phyloP scores from a whole-genome alignment of 1,140 invertebrate species.

The Panagrolaimus sp. region DNA sequence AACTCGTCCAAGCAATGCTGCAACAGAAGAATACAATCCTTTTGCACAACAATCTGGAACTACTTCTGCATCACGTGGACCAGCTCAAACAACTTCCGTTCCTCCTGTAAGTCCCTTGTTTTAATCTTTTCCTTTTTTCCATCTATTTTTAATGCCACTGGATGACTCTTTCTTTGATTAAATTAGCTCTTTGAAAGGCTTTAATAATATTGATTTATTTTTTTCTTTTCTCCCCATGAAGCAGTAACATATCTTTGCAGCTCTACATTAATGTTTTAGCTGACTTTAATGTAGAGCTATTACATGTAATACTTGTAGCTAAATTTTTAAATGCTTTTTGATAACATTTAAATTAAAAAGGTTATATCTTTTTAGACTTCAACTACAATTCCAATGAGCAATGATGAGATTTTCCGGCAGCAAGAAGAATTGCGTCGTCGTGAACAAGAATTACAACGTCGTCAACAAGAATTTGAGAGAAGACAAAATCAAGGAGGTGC shows the following conservation, averaged over 20 bases:
- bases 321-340: background rate
- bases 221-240: no score
- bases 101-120: slow-evolving; percentile 10
- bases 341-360: no score
- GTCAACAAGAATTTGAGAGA: slow-evolving; percentile 54
- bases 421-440: slow-evolving; percentile 53
- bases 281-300: no score
- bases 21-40: slow-evolving; percentile 55
- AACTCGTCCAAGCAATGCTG: slow-evolving; percentile 12
- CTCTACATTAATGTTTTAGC: no score
- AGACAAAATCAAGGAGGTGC: slow-evolving; percentile 23
- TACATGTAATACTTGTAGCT: no score
- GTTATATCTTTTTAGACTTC: background rate
- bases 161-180: background rate
- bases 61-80: background rate
- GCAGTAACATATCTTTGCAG: no score
- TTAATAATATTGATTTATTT: background rate
- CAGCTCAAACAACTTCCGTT: slow-evolving; percentile 14
- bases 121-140: background rate
- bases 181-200: background rate
- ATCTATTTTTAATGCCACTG: slow-evolving; percentile 4
- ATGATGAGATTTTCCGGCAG: slow-evolving; percentile 55
- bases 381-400: slow-evolving; percentile 18
- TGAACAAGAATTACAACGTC: slow-evolving; percentile 51
- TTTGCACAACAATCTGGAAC: slow-evolving; percentile 33